These are phyloP conservation scores for Melitaea athalia DNA, from an alignment of 2,888 invertebrate species.

Conservation along the genomic window DNA sequence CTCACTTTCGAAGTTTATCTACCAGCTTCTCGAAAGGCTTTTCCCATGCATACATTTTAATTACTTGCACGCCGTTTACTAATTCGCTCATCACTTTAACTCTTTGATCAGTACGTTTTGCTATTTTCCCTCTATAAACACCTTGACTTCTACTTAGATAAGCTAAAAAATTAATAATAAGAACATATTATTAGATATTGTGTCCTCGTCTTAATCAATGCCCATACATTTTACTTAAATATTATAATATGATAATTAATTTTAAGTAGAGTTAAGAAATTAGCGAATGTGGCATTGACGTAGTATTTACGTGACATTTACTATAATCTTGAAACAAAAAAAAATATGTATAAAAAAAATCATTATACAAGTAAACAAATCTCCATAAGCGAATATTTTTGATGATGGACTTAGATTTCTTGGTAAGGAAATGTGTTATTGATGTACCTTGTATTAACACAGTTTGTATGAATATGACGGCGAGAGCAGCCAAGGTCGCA, in stretches of 20 bases:
- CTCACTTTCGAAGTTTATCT: conserved; percentile 85
- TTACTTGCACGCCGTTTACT: conserved; percentile 89
- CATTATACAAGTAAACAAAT: background rate
- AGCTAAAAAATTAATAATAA: conserved; percentile 47
- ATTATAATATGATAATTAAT: too few relatives aligned
- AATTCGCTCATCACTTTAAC: conserved; percentile 91
- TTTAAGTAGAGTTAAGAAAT: too few relatives aligned
- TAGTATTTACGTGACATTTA: too few relatives aligned
- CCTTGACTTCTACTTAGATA: conserved; percentile 75
- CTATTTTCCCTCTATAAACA: conserved; percentile 82
- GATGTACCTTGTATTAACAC: conserved; percentile 79
- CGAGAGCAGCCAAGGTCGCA: conserved; percentile 69
- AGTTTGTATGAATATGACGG: conserved; percentile 81
- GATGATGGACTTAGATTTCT: too few relatives aligned
- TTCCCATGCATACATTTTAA: conserved; percentile 95
- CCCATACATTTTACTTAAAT: too few relatives aligned
- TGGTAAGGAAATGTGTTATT: too few relatives aligned
- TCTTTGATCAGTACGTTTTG: conserved; percentile 87
- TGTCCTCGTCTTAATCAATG: too few relatives aligned
- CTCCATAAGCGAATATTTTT: background rate
- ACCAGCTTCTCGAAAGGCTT: conserved; percentile 88
- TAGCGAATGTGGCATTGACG: too few relatives aligned
- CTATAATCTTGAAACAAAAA: too few relatives aligned
- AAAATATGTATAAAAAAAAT: too few relatives aligned
- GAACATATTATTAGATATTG: too few relatives aligned